These are phyloP conservation scores for Augiades crinisus DNA, from an alignment of 2,888 invertebrate genomes.

Conservation along the genomic window DNA sequence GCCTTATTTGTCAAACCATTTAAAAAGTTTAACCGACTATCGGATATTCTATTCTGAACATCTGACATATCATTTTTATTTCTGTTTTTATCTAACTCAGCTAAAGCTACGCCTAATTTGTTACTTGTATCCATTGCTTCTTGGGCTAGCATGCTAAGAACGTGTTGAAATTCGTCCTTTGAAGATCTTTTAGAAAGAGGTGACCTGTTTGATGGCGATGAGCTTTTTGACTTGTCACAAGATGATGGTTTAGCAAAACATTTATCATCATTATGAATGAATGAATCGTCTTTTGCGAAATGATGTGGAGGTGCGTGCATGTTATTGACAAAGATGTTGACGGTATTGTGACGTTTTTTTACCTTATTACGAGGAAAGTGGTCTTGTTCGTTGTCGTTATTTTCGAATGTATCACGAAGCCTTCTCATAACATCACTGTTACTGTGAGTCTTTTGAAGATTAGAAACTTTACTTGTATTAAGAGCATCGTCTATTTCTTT, in stretches of 20 bases:
- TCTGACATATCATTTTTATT: conserved; percentile 64
- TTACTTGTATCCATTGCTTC: conserved; percentile 89
- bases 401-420: conserved; percentile 69
- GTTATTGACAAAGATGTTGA: conserved; percentile 75
- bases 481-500: conserved; percentile 83
- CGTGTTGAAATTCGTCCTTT: conserved; percentile 84
- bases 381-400: conserved; percentile 68
- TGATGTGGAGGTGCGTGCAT: conserved; percentile 67
- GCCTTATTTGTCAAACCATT: conserved; percentile 67
- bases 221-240: conserved; percentile 77
- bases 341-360: conserved; percentile 77
- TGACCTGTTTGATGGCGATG: conserved; percentile 81
- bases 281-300: conserved; percentile 79
- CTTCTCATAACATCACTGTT: conserved; percentile 81
- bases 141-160: conserved; percentile 86
- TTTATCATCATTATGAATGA: conserved; percentile 73
- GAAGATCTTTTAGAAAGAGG: conserved; percentile 71
- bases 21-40: conserved; percentile 72
- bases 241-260: conserved; percentile 74
- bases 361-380: conserved; percentile 74
- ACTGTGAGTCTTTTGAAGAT: conserved; percentile 83
- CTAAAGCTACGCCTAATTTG: conserved; percentile 84
- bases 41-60: conserved; percentile 73
- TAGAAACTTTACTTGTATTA: conserved; percentile 72
- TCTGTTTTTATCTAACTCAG: conserved; percentile 78